Percentiles rank a stretch among this genome's conserved stretches.
Conservation (phyloP, 1,140 invertebrate species). For the Neotoxoptera formosana region DNA sequence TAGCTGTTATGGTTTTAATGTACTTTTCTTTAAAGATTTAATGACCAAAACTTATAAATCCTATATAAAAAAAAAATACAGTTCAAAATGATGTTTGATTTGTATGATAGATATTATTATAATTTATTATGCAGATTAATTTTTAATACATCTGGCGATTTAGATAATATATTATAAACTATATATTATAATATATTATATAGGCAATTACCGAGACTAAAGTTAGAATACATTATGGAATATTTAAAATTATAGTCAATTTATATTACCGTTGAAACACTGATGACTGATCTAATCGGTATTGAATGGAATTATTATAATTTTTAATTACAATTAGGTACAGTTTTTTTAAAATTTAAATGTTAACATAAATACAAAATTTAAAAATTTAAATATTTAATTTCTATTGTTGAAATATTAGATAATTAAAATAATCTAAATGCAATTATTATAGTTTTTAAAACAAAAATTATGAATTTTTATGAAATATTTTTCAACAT, state of each 20-base stretch:
- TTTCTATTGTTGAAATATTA: neutral
- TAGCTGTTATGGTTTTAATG: neutral
- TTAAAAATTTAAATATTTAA: neutral
- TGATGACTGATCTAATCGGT: neutral
- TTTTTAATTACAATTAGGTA: neutral
- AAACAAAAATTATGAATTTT: neutral
- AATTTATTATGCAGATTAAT: neutral
- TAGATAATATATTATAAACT: no score
- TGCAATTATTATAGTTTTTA: neutral
- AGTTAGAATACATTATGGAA: neutral
- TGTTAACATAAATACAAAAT: neutral
- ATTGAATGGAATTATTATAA: neutral
- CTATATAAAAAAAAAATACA: neutral
- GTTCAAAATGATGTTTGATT: neutral
- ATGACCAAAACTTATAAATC: neutral
- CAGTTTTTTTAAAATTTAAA: neutral
- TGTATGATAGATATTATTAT: neutral
- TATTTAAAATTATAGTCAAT: neutral
- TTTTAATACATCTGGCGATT: neutral
- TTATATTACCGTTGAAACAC: neutral
- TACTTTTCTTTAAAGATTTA: neutral
- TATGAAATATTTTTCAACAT: neutral
- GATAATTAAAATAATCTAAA: neutral
- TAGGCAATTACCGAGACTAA: neutral
- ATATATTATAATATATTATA: no score